phyloP scores from a whole-genome alignment of 1,140 invertebrate species.

The Megalopta genalis region DNA sequence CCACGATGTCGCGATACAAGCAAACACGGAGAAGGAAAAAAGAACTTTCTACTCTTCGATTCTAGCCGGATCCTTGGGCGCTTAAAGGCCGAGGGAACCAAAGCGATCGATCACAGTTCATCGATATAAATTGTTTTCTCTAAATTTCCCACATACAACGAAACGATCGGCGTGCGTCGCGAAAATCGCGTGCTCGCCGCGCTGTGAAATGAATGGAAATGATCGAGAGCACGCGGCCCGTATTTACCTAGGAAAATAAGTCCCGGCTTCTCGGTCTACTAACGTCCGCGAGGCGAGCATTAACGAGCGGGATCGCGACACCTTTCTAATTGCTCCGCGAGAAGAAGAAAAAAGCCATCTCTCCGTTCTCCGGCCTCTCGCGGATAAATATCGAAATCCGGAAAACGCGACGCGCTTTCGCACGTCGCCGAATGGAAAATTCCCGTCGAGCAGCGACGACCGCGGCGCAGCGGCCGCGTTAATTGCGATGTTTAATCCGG shows the following conservation, averaged over 20 bases:
- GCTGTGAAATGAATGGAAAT: slow-evolving; percentile 31
- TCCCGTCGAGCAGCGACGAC: too few relatives aligned
- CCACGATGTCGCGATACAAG: too few relatives aligned
- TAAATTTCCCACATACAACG: too few relatives aligned
- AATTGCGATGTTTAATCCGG: background rate
- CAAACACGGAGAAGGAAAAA: too few relatives aligned
- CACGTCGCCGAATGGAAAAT: too few relatives aligned
- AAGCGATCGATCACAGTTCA: too few relatives aligned
- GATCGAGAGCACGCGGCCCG: background rate
- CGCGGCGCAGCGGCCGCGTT: background rate
- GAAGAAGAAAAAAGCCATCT: background rate
- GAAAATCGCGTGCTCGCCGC: slow-evolving; percentile 1
- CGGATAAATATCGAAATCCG: background rate
- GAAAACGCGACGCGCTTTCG: too few relatives aligned
- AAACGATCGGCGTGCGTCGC: too few relatives aligned
- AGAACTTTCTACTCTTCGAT: too few relatives aligned
- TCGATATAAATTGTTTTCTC: too few relatives aligned
- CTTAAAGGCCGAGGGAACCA: too few relatives aligned
- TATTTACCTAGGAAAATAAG: slow-evolving; percentile 9
- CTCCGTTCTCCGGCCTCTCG: background rate
- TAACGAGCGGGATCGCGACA: slow-evolving; percentile 5
- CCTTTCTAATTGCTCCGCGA: slow-evolving; percentile 17
- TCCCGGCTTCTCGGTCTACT: slow-evolving; percentile 16
- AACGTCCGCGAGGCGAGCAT: slow-evolving; percentile 5
- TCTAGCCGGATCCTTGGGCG: too few relatives aligned